These are phyloP conservation scores for Rhabdornis inornatus DNA, from an alignment of 2,113 vertebrate species.

Conservation along the genomic window DNA sequence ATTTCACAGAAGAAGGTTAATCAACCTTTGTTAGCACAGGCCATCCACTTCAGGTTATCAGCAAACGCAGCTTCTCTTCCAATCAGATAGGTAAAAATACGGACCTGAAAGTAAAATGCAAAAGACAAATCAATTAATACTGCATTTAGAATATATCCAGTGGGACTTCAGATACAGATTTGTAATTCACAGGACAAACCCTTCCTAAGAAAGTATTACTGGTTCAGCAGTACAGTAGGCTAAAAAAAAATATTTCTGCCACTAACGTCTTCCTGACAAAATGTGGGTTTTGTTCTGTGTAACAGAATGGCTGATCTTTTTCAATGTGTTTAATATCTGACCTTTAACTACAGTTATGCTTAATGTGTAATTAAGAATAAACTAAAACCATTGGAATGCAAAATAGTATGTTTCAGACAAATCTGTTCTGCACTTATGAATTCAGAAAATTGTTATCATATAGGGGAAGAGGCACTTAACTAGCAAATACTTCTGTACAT, in stretches of 20 bases:
- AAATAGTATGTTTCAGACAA: background rate
- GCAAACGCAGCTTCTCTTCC: constrained; percentile 97
- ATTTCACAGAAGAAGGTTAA: background rate
- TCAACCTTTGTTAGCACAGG: constrained; percentile 98
- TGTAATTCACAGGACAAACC: background rate
- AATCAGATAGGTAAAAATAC: constrained; percentile 97
- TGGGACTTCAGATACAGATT: background rate
- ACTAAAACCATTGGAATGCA: background rate
- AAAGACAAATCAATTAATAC: background rate
- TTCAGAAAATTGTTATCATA: background rate
- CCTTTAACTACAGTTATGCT: background rate
- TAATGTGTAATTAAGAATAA: background rate
- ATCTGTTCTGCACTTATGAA: background rate
- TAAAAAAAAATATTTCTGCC: constrained; percentile 27
- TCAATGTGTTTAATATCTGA: background rate
- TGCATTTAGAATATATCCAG: background rate
- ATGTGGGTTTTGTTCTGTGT: constrained; percentile 14
- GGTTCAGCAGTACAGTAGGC: background rate
- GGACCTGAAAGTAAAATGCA: constrained; percentile 81
- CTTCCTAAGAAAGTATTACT: constrained; percentile 8
- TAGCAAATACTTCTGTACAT: background rate
- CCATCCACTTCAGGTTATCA: constrained; percentile 99
- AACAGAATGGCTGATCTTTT: background rate
- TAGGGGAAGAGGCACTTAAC: background rate
- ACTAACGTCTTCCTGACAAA: constrained; percentile 1